Conservation (phyloP, 2,113 vertebrate species). For the Zosterops japonicus region DNA sequence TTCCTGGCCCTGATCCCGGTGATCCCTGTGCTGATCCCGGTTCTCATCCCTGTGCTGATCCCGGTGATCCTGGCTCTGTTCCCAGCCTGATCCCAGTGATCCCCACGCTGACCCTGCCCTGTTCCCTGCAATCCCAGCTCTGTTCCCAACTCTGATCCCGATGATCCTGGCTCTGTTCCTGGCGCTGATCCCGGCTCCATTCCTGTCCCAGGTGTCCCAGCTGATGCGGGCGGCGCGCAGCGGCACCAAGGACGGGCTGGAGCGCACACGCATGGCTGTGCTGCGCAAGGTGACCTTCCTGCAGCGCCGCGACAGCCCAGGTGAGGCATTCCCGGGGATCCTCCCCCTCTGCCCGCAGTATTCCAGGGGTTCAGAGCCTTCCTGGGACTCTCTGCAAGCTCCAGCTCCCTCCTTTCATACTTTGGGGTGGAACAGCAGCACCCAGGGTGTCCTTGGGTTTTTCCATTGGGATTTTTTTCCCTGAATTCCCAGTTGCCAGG, state of each 20-base stretch:
- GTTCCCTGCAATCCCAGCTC: too few species aligned
- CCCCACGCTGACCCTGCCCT: too few species aligned
- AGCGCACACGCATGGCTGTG: conserved; percentile 92
- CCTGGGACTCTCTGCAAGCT: background rate
- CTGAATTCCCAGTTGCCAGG: background rate
- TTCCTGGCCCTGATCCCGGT: too few species aligned
- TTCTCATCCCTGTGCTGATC: too few species aligned
- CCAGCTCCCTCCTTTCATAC: background rate
- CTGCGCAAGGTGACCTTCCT: conserved; percentile 91
- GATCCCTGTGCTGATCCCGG: too few species aligned
- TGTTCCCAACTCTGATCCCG: too few species aligned
- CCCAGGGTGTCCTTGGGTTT: accelerated
- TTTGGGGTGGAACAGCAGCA: background rate
- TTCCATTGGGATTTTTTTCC: background rate
- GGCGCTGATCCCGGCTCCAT: too few species aligned
- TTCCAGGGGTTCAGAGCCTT: background rate
- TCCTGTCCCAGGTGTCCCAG: conserved; percentile 85
- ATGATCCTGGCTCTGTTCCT: too few species aligned
- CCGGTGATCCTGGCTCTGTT: too few species aligned
- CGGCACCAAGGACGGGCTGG: conserved; percentile 92
- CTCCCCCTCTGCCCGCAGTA: too few species aligned
- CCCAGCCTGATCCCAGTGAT: too few species aligned
- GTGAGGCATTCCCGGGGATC: too few species aligned
- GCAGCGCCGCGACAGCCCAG: conserved; percentile 84
- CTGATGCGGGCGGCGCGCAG: conserved; percentile 94